These are phyloP conservation scores for Anseranas semipalmata DNA, from an alignment of 2,113 vertebrate genomes.

Conservation along the genomic window DNA sequence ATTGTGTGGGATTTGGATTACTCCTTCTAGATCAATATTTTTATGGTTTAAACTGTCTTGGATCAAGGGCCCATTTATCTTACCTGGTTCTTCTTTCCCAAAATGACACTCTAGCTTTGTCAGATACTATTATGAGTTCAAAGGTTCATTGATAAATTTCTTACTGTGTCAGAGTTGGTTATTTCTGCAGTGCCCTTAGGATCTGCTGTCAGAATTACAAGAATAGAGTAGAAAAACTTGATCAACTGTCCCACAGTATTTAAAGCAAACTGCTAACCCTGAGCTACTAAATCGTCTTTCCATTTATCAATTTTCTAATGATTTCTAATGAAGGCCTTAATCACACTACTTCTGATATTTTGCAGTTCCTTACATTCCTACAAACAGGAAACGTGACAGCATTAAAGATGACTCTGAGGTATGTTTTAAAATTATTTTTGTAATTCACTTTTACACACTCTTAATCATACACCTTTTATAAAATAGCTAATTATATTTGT, in stretches of 20 bases:
- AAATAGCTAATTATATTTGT: neutral
- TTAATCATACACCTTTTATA: neutral
- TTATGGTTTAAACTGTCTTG: neutral
- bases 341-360: neutral
- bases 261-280: neutral
- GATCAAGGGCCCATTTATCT: neutral
- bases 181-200: neutral
- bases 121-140: neutral
- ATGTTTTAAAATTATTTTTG: slow-evolving; percentile 7
- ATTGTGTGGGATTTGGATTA: neutral
- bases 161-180: neutral
- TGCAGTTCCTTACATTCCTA: slow-evolving; percentile 88
- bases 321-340: neutral
- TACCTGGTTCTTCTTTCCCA: neutral
- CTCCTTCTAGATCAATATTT: neutral
- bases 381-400: slow-evolving; percentile 86
- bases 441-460: neutral
- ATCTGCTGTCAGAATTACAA: neutral
- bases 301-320: neutral
- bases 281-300: neutral
- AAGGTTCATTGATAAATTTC: neutral
- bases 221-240: neutral
- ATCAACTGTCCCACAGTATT: neutral
- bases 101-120: neutral
- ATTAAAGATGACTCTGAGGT: slow-evolving; percentile 91